These are phyloP conservation scores for Diarsia dahlii DNA, from an alignment of 2,888 invertebrate genomes.

Conservation along the genomic window DNA sequence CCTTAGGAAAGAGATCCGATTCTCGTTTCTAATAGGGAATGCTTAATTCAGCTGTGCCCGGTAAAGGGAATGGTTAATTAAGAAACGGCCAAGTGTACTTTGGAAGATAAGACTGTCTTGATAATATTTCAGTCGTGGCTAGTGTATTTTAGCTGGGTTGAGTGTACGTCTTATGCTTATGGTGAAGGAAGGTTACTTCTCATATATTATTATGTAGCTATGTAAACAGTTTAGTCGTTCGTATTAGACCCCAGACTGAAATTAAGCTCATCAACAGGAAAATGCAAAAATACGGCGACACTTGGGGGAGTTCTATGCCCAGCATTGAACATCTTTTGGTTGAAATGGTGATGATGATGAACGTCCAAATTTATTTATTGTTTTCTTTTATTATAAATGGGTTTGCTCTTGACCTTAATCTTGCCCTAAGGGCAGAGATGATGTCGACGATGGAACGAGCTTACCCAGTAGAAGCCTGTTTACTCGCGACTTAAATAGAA, in stretches of 20 bases:
- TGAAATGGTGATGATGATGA: no score
- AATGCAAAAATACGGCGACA: no score
- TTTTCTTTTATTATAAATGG: no score
- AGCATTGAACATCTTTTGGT: no score
- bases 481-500: no score
- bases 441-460: no score
- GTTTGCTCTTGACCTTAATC: no score
- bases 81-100: slow-evolving; percentile 30
- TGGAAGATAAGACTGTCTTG: slow-evolving; percentile 25
- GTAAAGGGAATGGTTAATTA: slow-evolving; percentile 57
- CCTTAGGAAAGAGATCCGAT: slow-evolving; percentile 37
- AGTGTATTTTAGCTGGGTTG: slow-evolving; percentile 1
- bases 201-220: not conserved
- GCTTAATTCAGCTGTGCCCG: slow-evolving; percentile 46
- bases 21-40: slow-evolving; percentile 46
- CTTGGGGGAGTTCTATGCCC: no score
- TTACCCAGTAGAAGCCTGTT: no score
- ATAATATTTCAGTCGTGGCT: slow-evolving; percentile 26
- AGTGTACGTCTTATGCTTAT: not conserved
- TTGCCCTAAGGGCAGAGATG: no score
- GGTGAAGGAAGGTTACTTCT: slow-evolving; percentile 1
- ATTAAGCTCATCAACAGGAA: not conserved
- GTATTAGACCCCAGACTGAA: not conserved
- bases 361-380: no score
- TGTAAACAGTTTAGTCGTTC: not conserved